phyloP scores from a whole-genome alignment of 2,113 vertebrate genomes.

The Gallinago paraguaiae region DNA sequence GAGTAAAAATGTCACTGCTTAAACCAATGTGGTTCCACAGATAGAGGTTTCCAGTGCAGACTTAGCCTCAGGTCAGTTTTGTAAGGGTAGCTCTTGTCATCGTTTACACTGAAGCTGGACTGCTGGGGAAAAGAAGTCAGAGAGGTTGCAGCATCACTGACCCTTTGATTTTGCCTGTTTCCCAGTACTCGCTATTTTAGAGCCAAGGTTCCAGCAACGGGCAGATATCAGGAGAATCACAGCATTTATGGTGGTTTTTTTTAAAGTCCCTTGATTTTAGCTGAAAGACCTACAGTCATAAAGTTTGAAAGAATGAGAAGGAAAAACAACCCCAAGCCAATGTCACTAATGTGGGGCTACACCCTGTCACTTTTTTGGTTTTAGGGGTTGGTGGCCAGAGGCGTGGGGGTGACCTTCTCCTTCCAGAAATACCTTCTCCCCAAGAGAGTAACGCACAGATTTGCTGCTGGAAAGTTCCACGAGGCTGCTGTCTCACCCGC shows the following conservation, averaged over 20 bases:
- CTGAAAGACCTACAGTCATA: background rate
- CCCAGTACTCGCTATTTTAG: background rate
- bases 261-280: background rate
- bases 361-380: background rate
- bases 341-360: background rate
- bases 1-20: slow-evolving; percentile 57
- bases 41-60: slow-evolving; percentile 14
- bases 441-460: accelerated
- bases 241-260: background rate
- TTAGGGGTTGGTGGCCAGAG: background rate
- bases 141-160: background rate
- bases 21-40: slow-evolving; percentile 34
- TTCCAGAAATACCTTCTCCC: background rate
- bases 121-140: background rate
- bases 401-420: background rate
- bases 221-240: slow-evolving; percentile 1
- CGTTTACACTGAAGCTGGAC: slow-evolving; percentile 10
- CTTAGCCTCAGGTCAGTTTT: slow-evolving; percentile 45
- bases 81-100: slow-evolving; percentile 46
- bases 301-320: background rate
- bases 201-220: background rate
- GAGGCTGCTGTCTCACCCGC: background rate
- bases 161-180: slow-evolving; percentile 20
- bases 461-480: background rate
- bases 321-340: background rate